Conservation (phyloP, 2,888 invertebrate species). For the Ophraella communa region DNA sequence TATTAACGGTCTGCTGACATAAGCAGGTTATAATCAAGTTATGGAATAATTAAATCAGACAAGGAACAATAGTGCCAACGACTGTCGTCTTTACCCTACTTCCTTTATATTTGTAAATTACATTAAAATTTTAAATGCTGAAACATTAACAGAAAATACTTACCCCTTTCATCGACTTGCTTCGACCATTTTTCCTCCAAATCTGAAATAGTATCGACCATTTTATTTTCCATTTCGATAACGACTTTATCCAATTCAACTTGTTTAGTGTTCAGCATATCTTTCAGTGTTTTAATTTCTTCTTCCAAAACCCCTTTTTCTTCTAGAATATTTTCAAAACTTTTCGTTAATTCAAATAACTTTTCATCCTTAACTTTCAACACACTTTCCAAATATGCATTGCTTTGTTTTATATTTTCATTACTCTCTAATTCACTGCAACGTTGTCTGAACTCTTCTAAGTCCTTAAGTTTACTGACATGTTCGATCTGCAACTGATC, state of each 20-base stretch:
- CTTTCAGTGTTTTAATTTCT: slow-evolving; percentile 28
- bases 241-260: slow-evolving; percentile 29
- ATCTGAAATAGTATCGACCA: slow-evolving; percentile 36
- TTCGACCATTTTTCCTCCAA: slow-evolving; percentile 55
- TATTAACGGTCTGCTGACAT: no score
- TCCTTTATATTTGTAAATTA: no score
- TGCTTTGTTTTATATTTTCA: no score
- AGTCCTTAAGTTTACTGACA: slow-evolving; percentile 39
- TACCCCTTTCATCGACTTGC: slow-evolving; percentile 65
- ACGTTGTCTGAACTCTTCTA: slow-evolving; percentile 45
- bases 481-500: slow-evolving; percentile 39
- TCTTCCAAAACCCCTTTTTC: slow-evolving; percentile 33
- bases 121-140: no score
- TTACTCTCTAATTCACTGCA: slow-evolving; percentile 33
- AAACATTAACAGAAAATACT: background rate
- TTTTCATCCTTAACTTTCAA: slow-evolving; percentile 30
- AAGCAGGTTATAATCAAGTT: no score
- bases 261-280: slow-evolving; percentile 32
- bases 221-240: slow-evolving; percentile 52
- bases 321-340: slow-evolving; percentile 27
- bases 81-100: no score
- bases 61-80: no score
- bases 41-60: no score
- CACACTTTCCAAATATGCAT: background rate
- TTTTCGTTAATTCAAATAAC: slow-evolving; percentile 31